Evolutionary conservation across 2,797 vertebrate genomes (phyloP).

Genomic region (Propithecus deckenii): DNA sequence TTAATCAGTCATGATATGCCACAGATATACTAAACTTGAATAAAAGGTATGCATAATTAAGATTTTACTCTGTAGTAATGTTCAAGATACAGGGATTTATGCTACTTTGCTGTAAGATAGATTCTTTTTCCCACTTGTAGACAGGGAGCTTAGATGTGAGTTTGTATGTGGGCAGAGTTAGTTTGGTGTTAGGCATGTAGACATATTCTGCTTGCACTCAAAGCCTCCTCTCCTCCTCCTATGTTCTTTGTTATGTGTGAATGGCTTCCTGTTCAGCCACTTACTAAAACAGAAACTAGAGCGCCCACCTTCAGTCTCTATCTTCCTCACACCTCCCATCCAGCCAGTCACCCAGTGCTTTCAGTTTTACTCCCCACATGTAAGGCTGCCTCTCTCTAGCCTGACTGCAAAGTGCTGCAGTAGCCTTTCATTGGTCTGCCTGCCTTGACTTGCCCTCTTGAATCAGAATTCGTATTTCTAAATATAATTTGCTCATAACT

Average conservation of each 20-base stretch:
- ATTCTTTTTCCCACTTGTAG: neutral
- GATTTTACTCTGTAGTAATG: neutral
- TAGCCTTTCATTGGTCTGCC: neutral
- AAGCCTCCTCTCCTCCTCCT: neutral
- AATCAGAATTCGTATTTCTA: neutral
- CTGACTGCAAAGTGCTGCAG: neutral
- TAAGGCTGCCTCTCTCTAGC: neutral
- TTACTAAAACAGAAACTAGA: neutral
- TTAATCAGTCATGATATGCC: neutral
- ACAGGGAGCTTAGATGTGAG: neutral
- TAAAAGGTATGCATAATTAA: neutral
- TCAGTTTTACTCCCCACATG: neutral
- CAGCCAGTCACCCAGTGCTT: neutral
- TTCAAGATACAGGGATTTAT: neutral
- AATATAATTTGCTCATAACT: neutral
- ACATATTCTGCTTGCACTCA: neutral
- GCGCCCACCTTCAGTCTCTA: neutral
- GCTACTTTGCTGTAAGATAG: neutral
- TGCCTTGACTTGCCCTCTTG: neutral
- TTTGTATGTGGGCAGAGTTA: neutral
- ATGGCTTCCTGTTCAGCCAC: neutral
- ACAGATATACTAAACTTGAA: neutral
- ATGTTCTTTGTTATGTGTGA: neutral
- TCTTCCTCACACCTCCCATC: neutral
- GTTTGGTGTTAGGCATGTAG: neutral